These are phyloP conservation scores for Furnarius figulus DNA, from an alignment of 2,113 vertebrate species.

Conservation along the genomic window DNA sequence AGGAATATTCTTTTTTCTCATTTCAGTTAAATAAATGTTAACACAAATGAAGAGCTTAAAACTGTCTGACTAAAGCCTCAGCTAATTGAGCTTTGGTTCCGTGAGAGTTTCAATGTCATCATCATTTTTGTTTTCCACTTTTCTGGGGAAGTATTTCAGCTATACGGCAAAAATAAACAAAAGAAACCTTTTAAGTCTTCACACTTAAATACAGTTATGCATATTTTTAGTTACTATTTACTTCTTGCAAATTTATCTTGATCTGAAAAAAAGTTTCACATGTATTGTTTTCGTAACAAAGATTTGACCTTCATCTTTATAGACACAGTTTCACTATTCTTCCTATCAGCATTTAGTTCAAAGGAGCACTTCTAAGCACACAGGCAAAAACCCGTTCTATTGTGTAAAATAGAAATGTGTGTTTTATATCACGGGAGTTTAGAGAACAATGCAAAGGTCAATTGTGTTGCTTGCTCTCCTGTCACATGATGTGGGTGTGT, in stretches of 20 bases:
- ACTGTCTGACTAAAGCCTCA: not conserved
- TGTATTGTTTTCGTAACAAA: not conserved
- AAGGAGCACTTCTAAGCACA: not conserved
- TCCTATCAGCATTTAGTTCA: slow-evolving; percentile 30
- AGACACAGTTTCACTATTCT: not conserved
- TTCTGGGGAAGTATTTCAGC: not conserved
- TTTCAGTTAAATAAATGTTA: slow-evolving; percentile 18
- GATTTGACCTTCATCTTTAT: slow-evolving; percentile 19
- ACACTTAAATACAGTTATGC: not conserved
- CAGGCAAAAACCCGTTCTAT: not conserved
- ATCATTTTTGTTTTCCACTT: not conserved
- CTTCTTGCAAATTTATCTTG: not conserved
- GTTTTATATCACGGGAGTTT: slow-evolving; percentile 45
- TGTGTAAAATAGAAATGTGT: slow-evolving; percentile 38
- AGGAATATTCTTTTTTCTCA: not conserved
- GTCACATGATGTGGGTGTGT: slow-evolving; percentile 62
- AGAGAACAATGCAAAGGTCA: slow-evolving; percentile 74
- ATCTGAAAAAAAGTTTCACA: not conserved
- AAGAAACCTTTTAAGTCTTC: slow-evolving; percentile 1
- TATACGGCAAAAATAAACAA: not conserved
- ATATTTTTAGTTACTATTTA: slow-evolving; percentile 49
- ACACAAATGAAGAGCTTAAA: not conserved
- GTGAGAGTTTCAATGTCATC: not conserved
- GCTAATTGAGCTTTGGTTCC: not conserved
- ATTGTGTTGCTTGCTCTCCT: slow-evolving; percentile 62